Evolutionary conservation across 2,113 vertebrate genomes (phyloP).

Genomic region (Hyaena hyaena): DNA sequence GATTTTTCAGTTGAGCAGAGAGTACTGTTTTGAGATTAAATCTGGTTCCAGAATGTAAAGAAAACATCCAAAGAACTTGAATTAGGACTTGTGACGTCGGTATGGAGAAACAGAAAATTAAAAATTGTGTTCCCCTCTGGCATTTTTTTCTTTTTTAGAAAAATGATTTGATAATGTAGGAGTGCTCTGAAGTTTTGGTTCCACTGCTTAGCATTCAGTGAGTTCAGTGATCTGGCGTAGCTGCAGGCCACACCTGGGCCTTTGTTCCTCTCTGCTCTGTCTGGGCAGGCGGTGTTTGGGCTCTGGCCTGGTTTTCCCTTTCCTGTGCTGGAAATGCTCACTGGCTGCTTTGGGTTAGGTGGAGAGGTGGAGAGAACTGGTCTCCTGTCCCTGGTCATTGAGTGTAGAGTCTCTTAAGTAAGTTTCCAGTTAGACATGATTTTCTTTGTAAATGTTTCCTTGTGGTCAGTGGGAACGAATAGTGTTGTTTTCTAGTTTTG

Average conservation of each 20-base stretch:
- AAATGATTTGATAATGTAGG: neutral
- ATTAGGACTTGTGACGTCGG: neutral
- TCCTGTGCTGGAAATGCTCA: neutral
- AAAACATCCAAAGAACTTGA: neutral
- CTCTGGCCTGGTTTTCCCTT: neutral
- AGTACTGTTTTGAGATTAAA: conserved; percentile 14
- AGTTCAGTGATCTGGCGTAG: neutral
- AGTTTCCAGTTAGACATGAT: neutral
- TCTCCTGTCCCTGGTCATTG: neutral
- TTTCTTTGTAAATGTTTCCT: neutral
- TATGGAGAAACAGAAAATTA: conserved; percentile 25
- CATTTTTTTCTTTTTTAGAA: neutral
- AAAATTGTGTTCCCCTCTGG: neutral
- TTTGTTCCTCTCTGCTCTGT: neutral
- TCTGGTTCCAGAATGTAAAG: neutral
- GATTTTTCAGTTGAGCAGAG: conserved; percentile 34
- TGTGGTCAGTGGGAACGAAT: neutral
- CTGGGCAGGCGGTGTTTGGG: neutral
- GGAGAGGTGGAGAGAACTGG: neutral
- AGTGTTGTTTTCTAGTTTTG: neutral
- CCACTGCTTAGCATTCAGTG: neutral
- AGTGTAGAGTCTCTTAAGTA: neutral
- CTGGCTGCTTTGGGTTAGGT: neutral
- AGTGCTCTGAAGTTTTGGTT: neutral
- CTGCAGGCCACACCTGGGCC: too few species aligned